Evolutionary conservation across 2,113 vertebrate genomes (phyloP).

Genomic region (Saguinus midas): DNA sequence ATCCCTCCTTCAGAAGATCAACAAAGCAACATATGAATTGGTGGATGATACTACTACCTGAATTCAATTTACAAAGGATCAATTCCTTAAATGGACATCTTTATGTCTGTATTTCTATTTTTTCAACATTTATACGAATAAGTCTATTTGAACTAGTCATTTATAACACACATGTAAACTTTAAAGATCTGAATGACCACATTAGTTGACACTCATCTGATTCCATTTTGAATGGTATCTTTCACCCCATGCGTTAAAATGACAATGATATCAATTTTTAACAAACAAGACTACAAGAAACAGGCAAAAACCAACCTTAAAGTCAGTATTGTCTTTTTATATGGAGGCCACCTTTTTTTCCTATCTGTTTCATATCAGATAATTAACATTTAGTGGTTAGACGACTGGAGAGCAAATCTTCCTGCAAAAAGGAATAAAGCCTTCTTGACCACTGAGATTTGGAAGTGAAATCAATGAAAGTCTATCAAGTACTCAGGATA

Average conservation of each 20-base stretch:
- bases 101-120: not conserved
- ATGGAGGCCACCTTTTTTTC: constrained; percentile 49
- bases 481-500: constrained; percentile 98
- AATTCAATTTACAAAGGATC: constrained; percentile 28
- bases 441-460: constrained; percentile 27
- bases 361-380: constrained; percentile 60
- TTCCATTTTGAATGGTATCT: constrained; percentile 21
- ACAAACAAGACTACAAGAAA: constrained; percentile 60
- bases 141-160: not conserved
- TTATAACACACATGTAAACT: constrained; percentile 27
- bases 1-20: not conserved
- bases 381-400: constrained; percentile 57
- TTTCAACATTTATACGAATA: constrained; percentile 18
- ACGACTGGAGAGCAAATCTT: constrained; percentile 50
- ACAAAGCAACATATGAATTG: not conserved
- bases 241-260: constrained; percentile 58
- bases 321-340: constrained; percentile 61
- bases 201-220: constrained; percentile 59
- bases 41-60: not conserved
- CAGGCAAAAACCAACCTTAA: constrained; percentile 55
- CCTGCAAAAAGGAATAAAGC: constrained; percentile 41
- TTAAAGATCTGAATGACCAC: constrained; percentile 54
- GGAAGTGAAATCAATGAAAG: constrained; percentile 86
- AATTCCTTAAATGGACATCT: not conserved
- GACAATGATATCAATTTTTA: constrained; percentile 50